Evolutionary conservation across 2,113 vertebrate genomes (phyloP).

Genomic region (Eubucco bourcierii): DNA sequence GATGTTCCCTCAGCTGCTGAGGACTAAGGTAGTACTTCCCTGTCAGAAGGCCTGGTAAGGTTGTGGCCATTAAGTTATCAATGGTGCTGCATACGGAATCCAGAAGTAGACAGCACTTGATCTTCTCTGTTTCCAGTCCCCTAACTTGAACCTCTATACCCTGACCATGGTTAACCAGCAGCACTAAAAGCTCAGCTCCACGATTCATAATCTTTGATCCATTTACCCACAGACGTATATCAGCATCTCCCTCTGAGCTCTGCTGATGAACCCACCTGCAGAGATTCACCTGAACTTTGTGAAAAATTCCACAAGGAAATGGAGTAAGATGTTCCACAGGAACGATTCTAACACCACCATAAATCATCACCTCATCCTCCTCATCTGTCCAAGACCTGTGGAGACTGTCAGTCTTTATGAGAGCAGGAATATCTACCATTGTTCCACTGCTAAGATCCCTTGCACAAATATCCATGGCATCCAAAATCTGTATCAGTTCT

Average conservation of each 20-base stretch:
- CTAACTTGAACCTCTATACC: constrained; percentile 94
- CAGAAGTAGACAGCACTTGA: constrained; percentile 90
- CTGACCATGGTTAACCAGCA: constrained; percentile 97
- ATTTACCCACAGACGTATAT: constrained; percentile 92
- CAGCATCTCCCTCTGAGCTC: constrained; percentile 85
- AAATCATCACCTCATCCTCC: constrained; percentile 87
- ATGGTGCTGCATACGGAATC: constrained; percentile 93
- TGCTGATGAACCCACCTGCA: constrained; percentile 97
- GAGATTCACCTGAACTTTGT: constrained; percentile 97
- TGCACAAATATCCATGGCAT: constrained; percentile 97
- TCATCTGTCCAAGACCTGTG: constrained; percentile 96
- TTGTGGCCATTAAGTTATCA: constrained; percentile 90
- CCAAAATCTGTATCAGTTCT: constrained; percentile 94
- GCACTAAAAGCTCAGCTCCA: constrained; percentile 88
- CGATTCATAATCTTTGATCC: constrained; percentile 89
- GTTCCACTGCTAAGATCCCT: constrained; percentile 87
- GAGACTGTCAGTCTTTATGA: constrained; percentile 93
- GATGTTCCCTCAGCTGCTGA: constrained; percentile 93
- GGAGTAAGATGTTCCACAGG: constrained; percentile 94
- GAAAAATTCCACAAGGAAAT: constrained; percentile 95
- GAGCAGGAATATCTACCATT: constrained; percentile 96
- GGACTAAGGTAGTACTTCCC: constrained; percentile 96
- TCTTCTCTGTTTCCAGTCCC: constrained; percentile 86
- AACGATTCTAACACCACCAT: constrained; percentile 91
- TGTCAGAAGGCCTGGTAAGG: constrained; percentile 89